A percentile compares a stretch with the other conserved stretches of the same genome.
phyloP scores from a whole-genome alignment of 2,797 vertebrate species.

The Streptopelia turtur region DNA sequence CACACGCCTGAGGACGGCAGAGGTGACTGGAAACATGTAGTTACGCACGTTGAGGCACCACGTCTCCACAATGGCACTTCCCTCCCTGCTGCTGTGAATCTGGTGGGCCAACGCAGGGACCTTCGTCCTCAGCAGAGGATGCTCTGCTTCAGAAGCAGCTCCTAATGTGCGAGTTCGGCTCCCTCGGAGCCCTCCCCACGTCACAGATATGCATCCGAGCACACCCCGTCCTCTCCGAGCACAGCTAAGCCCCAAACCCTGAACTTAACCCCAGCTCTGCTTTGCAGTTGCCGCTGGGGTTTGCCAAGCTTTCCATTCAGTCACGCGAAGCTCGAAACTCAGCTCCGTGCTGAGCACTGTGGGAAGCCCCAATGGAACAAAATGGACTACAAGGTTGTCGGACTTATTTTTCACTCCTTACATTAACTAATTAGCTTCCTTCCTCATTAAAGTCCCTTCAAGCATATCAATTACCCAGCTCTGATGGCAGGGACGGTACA shows the following conservation, averaged over 20 bases:
- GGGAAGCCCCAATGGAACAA: conserved; percentile 50
- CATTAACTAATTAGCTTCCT: conserved; percentile 76
- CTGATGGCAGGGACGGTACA: conserved; percentile 52
- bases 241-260: not conserved
- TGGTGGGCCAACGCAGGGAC: not conserved
- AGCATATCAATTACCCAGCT: conserved; percentile 62
- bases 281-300: not conserved
- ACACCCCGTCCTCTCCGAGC: not conserved
- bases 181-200: not conserved
- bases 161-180: not conserved
- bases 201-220: fast-evolving
- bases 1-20: not conserved
- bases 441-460: conserved; percentile 70
- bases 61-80: not conserved
- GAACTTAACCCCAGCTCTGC: not conserved
- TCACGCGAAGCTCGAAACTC: not conserved
- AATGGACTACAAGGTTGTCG: conserved; percentile 39
- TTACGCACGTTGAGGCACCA: not conserved
- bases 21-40: not conserved
- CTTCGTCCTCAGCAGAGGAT: not conserved
- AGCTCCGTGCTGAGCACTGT: conserved; percentile 30
- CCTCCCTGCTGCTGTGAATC: not conserved
- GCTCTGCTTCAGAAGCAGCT: not conserved
- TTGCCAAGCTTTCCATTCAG: conserved; percentile 2
- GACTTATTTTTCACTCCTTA: conserved; percentile 65